These are phyloP conservation scores for Chaenocephalus aceratus DNA, from an alignment of 2,113 vertebrate genomes.

Conservation along the genomic window DNA sequence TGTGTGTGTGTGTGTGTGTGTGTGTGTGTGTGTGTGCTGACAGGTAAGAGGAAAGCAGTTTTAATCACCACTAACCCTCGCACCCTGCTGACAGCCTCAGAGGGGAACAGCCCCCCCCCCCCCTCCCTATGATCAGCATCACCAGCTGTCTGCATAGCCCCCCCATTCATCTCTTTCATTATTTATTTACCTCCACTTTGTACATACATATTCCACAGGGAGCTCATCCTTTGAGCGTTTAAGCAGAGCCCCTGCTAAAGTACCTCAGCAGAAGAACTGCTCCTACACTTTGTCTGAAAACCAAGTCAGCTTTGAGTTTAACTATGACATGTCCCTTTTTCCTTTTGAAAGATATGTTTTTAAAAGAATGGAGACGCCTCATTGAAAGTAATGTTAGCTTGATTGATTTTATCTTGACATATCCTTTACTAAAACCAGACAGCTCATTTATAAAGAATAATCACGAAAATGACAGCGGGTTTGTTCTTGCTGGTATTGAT, in stretches of 20 bases:
- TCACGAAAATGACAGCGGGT: slow-evolving; percentile 34
- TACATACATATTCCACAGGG: slow-evolving; percentile 63
- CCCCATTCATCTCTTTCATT: slow-evolving; percentile 73
- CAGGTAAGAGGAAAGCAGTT: slow-evolving; percentile 69
- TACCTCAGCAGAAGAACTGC: slow-evolving; percentile 51
- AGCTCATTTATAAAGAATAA: slow-evolving; percentile 47
- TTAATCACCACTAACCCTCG: slow-evolving; percentile 79
- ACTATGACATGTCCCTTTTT: slow-evolving; percentile 36
- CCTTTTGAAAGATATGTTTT: slow-evolving; percentile 36
- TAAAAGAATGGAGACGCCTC: slow-evolving; percentile 15
- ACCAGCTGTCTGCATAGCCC: slow-evolving; percentile 75
- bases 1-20: slow-evolving; percentile 38
- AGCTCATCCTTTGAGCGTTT: slow-evolving; percentile 63
- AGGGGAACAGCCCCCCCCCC: slow-evolving; percentile 60
- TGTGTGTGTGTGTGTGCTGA: slow-evolving; percentile 66
- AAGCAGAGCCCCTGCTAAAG: slow-evolving; percentile 48
- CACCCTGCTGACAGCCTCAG: slow-evolving; percentile 76
- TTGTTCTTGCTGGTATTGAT: slow-evolving; percentile 45
- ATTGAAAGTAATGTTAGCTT: slow-evolving; percentile 45
- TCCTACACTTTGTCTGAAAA: slow-evolving; percentile 51
- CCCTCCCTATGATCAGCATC: slow-evolving; percentile 76
- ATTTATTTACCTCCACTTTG: slow-evolving; percentile 77
- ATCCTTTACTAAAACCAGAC: slow-evolving; percentile 6
- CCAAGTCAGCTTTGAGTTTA: slow-evolving; percentile 31
- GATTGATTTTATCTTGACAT: slow-evolving; percentile 50